These are phyloP conservation scores for Pediacus dermestoides DNA, from an alignment of 2,888 invertebrate species.

Conservation along the genomic window DNA sequence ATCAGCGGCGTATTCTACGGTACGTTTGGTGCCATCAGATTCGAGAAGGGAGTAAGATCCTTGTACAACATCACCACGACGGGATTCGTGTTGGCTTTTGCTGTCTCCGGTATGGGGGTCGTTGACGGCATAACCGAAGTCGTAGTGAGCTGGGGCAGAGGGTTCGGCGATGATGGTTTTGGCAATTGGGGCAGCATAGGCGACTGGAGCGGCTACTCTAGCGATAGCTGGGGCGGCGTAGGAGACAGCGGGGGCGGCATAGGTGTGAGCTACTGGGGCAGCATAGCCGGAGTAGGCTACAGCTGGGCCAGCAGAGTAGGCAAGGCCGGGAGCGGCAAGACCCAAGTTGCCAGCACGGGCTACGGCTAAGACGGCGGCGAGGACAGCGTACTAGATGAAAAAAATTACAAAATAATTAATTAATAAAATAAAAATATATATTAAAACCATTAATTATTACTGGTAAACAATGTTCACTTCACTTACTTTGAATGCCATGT, in stretches of 20 bases:
- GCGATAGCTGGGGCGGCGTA: conserved; percentile 42
- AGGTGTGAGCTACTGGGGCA: conserved; percentile 20
- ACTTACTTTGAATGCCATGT: conserved; percentile 14
- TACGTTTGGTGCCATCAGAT: conserved; percentile 53
- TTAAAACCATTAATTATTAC: neutral
- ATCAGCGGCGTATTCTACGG: conserved; percentile 55
- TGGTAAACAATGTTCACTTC: neutral
- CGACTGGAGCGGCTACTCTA: conserved; percentile 35
- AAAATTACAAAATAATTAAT: neutral
- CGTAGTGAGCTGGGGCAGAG: conserved; percentile 36
- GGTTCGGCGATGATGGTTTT: conserved; percentile 31
- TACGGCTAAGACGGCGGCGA: conserved; percentile 11
- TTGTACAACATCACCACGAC: conserved; percentile 53
- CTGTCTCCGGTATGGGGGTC: conserved; percentile 51
- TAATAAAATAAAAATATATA: neutral
- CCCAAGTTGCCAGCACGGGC: conserved; percentile 7
- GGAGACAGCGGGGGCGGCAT: neutral
- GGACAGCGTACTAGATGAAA: conserved; percentile 10
- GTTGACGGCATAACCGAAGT: conserved; percentile 35
- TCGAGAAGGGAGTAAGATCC: conserved; percentile 54
- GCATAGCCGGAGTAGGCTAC: conserved; percentile 39
- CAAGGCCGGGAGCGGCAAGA: conserved; percentile 2
- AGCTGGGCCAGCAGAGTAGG: conserved; percentile 27
- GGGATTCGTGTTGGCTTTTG: conserved; percentile 53
- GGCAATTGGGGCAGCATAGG: conserved; percentile 30